Percentiles rank a stretch among this genome's conserved stretches.
These are phyloP conservation scores for Miniopterus natalensis DNA, from an alignment of 2,113 vertebrate genomes.

Conservation along the genomic window DNA sequence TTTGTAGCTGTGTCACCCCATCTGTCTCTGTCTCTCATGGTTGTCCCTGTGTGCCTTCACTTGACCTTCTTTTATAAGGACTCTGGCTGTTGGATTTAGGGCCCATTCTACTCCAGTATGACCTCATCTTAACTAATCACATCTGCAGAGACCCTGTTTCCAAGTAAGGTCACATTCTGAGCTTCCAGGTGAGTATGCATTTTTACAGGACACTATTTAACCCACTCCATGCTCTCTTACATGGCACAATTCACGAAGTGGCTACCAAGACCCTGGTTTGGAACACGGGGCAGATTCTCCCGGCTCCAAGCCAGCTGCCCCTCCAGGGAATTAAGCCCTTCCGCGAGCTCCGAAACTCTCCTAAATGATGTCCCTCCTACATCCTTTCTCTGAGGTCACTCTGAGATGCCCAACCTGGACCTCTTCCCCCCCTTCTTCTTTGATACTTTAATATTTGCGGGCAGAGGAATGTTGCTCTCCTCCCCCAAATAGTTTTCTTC, in stretches of 20 bases:
- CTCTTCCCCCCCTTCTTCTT: neutral
- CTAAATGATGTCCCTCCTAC: neutral
- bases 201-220: neutral
- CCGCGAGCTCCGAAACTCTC: neutral
- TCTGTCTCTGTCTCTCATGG: neutral
- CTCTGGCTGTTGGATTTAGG: neutral
- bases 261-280: neutral
- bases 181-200: neutral
- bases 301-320: neutral
- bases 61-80: neutral
- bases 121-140: neutral
- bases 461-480: slow-evolving; percentile 63
- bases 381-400: neutral
- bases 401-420: neutral
- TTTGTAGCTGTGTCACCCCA: neutral
- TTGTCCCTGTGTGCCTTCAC: neutral
- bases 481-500: slow-evolving; percentile 69
- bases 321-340: neutral
- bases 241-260: neutral
- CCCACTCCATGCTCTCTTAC: neutral
- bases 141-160: neutral
- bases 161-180: neutral
- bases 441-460: slow-evolving; percentile 67
- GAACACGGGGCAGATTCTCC: neutral
- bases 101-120: too few relatives aligned